These are phyloP conservation scores for Phainopepla nitens DNA, from an alignment of 2,113 vertebrate species.

Conservation along the genomic window DNA sequence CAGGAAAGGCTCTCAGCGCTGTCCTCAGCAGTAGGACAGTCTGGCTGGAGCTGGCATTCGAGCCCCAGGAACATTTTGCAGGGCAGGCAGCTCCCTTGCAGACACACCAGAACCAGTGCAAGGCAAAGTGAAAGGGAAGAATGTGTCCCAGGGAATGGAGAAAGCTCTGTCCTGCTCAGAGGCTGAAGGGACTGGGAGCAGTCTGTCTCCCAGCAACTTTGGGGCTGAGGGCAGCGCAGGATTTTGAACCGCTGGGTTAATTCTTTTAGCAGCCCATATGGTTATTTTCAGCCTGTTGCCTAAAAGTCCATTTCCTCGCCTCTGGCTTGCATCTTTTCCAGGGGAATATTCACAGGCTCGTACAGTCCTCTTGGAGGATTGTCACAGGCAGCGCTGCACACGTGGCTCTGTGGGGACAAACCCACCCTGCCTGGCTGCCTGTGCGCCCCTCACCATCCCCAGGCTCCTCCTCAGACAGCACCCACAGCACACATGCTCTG, in stretches of 20 bases:
- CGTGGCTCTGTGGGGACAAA: rapidly evolving
- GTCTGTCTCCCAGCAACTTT: neutral
- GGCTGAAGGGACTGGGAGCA: neutral
- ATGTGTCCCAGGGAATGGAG: neutral
- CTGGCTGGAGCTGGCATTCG: neutral
- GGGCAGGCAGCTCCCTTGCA: neutral
- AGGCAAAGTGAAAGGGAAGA: neutral
- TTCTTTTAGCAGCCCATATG: neutral
- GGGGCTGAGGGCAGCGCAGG: neutral
- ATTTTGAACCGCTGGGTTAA: neutral
- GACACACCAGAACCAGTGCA: neutral
- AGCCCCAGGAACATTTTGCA: neutral
- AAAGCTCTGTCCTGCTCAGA: neutral
- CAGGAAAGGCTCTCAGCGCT: neutral
- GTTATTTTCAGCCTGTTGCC: neutral
- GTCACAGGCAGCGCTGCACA: rapidly evolving
- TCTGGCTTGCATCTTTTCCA: neutral
- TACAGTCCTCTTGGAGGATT: neutral
- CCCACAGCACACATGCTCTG: neutral
- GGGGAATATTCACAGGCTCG: neutral
- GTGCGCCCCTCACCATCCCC: neutral
- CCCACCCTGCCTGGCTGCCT: neutral
- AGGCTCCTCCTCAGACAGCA: neutral
- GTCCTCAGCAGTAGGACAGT: neutral
- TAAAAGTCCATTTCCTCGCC: neutral